Evolutionary conservation across 2,113 vertebrate species (phyloP).

Genomic region (Phoenicopterus ruber): DNA sequence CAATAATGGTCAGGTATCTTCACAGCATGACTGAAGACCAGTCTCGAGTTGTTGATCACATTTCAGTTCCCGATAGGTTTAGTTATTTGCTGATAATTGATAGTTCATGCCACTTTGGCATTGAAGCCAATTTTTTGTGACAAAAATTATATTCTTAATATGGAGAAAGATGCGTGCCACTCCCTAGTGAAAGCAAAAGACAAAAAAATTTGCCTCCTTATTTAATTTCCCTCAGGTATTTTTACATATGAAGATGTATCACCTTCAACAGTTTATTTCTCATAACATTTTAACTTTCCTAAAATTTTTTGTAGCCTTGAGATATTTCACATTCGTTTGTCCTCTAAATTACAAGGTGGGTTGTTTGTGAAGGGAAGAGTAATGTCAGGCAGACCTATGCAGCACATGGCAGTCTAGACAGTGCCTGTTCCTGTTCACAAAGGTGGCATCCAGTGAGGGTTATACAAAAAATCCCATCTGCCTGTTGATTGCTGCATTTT

Average conservation of each 20-base stretch:
- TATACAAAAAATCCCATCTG: background rate
- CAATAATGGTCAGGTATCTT: background rate
- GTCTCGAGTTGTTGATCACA: background rate
- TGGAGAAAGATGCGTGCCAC: background rate
- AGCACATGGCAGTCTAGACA: background rate
- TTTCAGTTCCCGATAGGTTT: background rate
- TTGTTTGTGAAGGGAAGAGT: background rate
- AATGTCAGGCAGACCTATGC: background rate
- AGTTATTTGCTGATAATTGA: background rate
- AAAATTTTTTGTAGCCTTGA: background rate
- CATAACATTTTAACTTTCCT: background rate
- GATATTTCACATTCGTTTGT: background rate
- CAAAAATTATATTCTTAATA: background rate
- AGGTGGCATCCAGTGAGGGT: fast-evolving
- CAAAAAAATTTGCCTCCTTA: background rate
- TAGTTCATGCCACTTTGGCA: background rate
- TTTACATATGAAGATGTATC: background rate
- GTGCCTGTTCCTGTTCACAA: background rate
- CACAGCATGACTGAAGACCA: background rate
- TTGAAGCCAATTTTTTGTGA: background rate
- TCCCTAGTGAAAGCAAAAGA: background rate
- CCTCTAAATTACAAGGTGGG: background rate
- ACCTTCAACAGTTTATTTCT: background rate
- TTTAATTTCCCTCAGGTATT: background rate
- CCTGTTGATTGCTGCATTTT: background rate